Conservation (phyloP, 2,113 vertebrate species). For the Ceyx margarethae region DNA sequence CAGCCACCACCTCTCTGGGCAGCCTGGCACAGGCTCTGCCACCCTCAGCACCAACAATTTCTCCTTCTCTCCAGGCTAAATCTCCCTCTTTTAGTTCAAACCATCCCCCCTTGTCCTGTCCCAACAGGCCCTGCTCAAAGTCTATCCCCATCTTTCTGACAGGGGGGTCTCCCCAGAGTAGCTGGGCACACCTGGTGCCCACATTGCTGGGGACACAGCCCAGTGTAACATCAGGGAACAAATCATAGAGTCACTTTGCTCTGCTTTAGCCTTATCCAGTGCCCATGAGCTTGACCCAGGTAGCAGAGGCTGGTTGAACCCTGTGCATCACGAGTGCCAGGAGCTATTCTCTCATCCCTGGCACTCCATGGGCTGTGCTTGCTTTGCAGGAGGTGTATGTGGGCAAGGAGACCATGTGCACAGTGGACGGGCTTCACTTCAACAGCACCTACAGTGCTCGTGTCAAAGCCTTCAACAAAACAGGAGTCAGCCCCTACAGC, state of each 20-base stretch:
- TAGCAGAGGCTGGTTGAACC: neutral
- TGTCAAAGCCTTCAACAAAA: slow-evolving; percentile 95
- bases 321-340: fast-evolving
- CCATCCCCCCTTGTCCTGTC: too few species aligned
- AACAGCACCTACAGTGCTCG: slow-evolving; percentile 96
- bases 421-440: slow-evolving; percentile 97
- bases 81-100: too few species aligned
- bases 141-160: too few species aligned
- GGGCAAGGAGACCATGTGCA: slow-evolving; percentile 97
- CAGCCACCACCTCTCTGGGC: too few species aligned
- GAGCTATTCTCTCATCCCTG: neutral
- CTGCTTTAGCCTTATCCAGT: fast-evolving
- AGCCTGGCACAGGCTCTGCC: too few species aligned
- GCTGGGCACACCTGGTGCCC: neutral
- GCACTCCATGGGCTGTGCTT: fast-evolving
- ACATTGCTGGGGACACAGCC: neutral
- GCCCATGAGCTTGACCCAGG: fast-evolving
- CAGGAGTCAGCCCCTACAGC: slow-evolving; percentile 96
- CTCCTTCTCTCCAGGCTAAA: too few species aligned
- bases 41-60: too few species aligned
- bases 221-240: neutral
- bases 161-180: neutral
- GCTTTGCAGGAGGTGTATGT: slow-evolving; percentile 92
- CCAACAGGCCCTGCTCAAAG: too few species aligned
- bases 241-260: fast-evolving